These are phyloP conservation scores for Phalacrocorax pelagicus DNA, from an alignment of 2,113 vertebrate species.

Conservation along the genomic window DNA sequence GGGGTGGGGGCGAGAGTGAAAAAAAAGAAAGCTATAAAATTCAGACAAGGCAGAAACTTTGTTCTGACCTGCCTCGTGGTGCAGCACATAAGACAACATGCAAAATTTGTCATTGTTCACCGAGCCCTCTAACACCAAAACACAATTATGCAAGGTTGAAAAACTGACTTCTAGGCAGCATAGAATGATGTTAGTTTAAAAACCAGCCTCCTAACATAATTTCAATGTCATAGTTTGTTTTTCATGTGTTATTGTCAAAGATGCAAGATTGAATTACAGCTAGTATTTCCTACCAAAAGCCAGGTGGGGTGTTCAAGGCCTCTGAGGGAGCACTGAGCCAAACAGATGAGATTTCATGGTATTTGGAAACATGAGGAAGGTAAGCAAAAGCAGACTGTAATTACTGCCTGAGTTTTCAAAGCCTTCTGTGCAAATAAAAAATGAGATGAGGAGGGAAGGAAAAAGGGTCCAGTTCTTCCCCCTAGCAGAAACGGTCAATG, in stretches of 20 bases:
- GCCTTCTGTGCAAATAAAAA: background rate
- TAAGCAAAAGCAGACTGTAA: background rate
- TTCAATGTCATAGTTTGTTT: constrained; percentile 16
- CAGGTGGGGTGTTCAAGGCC: constrained; percentile 18
- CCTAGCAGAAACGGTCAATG: background rate
- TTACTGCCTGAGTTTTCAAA: constrained; percentile 10
- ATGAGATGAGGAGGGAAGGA: background rate
- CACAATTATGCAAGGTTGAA: background rate
- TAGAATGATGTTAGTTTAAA: background rate
- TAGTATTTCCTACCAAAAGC: constrained; percentile 5
- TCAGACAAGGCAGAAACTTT: constrained; percentile 14
- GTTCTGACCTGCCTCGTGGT: constrained; percentile 27
- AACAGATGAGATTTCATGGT: background rate
- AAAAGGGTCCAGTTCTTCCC: background rate
- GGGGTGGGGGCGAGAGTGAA: too few species aligned
- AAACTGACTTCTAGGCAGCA: background rate
- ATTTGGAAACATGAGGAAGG: constrained; percentile 43
- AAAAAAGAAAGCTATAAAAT: background rate
- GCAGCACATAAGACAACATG: background rate
- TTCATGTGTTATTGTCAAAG: constrained; percentile 1
- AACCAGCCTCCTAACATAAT: background rate
- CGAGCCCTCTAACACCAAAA: background rate
- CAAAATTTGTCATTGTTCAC: constrained; percentile 12
- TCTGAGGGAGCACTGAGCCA: constrained; percentile 2
- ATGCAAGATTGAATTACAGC: constrained; percentile 37